phyloP scores from a whole-genome alignment of 1,140 invertebrate species.

The Philotrypesis tridentata region DNA sequence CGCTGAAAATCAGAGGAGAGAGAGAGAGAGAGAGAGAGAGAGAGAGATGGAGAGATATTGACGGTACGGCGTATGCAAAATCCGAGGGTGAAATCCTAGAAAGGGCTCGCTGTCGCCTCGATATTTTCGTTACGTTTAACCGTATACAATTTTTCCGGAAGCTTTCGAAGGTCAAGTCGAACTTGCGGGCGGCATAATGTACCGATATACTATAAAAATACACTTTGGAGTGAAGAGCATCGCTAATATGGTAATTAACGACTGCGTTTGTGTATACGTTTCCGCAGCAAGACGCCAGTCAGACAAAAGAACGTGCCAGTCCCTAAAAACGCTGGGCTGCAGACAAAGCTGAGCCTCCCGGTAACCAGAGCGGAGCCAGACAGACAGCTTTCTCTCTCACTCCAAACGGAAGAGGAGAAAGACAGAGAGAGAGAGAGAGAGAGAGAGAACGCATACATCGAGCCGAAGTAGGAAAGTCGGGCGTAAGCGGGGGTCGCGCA shows the following conservation, averaged over 20 bases:
- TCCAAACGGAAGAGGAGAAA: background rate
- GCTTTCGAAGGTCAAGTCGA: too few species aligned
- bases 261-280: too few species aligned
- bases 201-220: too few species aligned
- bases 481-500: background rate
- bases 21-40: too few species aligned
- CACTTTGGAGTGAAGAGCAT: too few species aligned
- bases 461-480: background rate
- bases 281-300: too few species aligned
- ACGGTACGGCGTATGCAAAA: background rate
- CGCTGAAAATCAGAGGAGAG: too few species aligned
- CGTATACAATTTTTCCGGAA: background rate
- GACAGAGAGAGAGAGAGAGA: background rate
- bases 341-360: background rate
- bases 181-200: too few species aligned
- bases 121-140: background rate
- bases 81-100: constrained; percentile 12
- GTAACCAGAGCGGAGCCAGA: background rate
- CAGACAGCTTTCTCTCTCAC: background rate
- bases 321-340: too few species aligned
- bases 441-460: constrained; percentile 5
- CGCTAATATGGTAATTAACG: too few species aligned
- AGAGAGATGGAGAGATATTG: too few species aligned
- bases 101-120: background rate
- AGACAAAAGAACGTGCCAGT: too few species aligned